A percentile compares a stretch with the other conserved stretches of the same genome.
phyloP scores from a whole-genome alignment of 1,140 invertebrate genomes.

The Linepithema humile region DNA sequence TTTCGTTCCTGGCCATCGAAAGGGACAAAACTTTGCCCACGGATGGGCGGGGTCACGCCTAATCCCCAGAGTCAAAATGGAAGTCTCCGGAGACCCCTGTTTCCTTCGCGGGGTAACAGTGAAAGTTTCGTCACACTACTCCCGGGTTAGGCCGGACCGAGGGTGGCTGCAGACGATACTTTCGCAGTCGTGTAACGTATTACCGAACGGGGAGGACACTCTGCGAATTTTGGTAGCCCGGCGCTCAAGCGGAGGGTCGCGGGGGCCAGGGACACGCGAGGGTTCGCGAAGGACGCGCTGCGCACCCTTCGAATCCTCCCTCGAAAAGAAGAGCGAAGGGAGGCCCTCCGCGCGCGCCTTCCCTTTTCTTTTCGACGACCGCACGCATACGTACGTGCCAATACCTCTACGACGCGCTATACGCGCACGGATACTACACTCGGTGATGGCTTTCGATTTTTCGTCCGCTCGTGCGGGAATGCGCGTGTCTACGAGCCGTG shows the following conservation, averaged over 20 bases:
- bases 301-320: conserved; percentile 62
- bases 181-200: conserved; percentile 72
- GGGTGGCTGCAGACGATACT: conserved; percentile 62
- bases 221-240: conserved; percentile 69
- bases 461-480: background rate
- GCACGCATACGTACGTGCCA: conserved; percentile 64
- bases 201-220: conserved; percentile 75
- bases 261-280: conserved; percentile 16
- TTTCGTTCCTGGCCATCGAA: conserved; percentile 78
- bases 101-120: conserved; percentile 53
- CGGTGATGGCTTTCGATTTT: conserved; percentile 73
- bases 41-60: conserved; percentile 83
- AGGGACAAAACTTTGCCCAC: conserved; percentile 81
- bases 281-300: conserved; percentile 43
- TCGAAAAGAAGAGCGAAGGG: conserved; percentile 35
- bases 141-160: conserved; percentile 74
- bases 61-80: conserved; percentile 85
- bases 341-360: conserved; percentile 18
- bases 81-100: conserved; percentile 81
- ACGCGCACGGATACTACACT: conserved; percentile 38
- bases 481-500: background rate
- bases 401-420: conserved; percentile 60
- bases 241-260: conserved; percentile 52
- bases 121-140: conserved; percentile 76
- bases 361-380: conserved; percentile 53